These are phyloP conservation scores for Acipenser ruthenus DNA, from an alignment of 2,797 vertebrate species.

Conservation along the genomic window DNA sequence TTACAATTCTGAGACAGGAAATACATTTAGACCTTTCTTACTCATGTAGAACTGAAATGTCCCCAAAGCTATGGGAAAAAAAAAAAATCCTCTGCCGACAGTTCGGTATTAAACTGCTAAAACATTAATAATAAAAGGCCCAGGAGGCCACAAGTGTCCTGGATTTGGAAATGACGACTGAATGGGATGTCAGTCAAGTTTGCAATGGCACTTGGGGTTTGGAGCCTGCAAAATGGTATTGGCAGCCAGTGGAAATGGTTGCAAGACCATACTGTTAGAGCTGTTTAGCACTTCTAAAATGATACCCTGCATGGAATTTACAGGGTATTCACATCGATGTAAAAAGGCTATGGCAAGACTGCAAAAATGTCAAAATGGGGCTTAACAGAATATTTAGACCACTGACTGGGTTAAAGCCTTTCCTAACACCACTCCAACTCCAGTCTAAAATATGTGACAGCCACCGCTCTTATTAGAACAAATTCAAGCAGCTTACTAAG, in stretches of 20 bases:
- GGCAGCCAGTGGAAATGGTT: slow-evolving; percentile 14
- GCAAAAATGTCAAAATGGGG: background rate
- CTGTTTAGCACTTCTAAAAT: slow-evolving; percentile 17
- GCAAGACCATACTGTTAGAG: slow-evolving; percentile 12
- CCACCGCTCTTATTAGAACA: background rate
- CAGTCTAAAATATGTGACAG: background rate
- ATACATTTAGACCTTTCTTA: slow-evolving; percentile 9
- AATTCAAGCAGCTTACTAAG: too few species aligned
- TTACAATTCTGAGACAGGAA: slow-evolving; percentile 6
- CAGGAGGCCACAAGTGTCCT: slow-evolving; percentile 1
- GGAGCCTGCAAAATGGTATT: background rate
- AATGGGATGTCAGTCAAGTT: slow-evolving; percentile 1
- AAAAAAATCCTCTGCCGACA: background rate
- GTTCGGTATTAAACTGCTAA: slow-evolving; percentile 2
- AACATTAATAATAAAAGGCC: slow-evolving; percentile 3
- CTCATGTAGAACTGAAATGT: slow-evolving; percentile 7
- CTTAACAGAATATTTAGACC: background rate
- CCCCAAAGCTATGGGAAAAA: slow-evolving; percentile 35
- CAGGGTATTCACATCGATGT: background rate
- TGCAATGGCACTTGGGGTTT: slow-evolving; percentile 1
- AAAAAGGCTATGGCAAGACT: background rate
- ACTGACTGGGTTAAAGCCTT: background rate
- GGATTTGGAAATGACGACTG: slow-evolving; percentile 7
- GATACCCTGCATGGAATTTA: slow-evolving; percentile 1
- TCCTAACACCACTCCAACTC: background rate